These are phyloP conservation scores for Uromys caudimaculatus DNA, from an alignment of 2,797 vertebrate genomes.

Conservation along the genomic window DNA sequence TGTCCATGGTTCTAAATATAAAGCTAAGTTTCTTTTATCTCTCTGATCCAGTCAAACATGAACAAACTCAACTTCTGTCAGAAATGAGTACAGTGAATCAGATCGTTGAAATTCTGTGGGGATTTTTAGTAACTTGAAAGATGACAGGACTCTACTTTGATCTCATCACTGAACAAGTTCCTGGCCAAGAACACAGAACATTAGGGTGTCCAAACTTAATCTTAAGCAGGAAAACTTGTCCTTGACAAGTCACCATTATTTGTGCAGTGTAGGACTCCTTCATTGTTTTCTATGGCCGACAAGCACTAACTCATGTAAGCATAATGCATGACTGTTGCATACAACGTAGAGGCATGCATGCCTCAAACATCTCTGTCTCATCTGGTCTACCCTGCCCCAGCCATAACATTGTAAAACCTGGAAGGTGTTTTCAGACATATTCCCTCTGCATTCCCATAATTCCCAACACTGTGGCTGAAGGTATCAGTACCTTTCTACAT, in stretches of 20 bases:
- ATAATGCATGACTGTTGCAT: background rate
- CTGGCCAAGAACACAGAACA: background rate
- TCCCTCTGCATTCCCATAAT: background rate
- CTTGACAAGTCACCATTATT: background rate
- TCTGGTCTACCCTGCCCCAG: background rate
- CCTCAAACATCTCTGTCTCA: background rate
- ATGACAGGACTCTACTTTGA: constrained; percentile 52
- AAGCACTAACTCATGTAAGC: background rate
- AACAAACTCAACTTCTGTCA: constrained; percentile 25
- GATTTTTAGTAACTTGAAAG: constrained; percentile 50
- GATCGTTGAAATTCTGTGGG: background rate
- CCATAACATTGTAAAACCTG: background rate
- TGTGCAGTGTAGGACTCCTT: background rate
- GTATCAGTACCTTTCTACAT: background rate
- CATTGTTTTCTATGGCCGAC: background rate
- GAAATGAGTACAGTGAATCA: constrained; percentile 29
- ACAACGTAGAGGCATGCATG: background rate
- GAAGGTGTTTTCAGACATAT: background rate
- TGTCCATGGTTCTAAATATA: background rate
- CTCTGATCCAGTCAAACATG: constrained; percentile 52
- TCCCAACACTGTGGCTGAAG: background rate
- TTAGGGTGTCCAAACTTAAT: background rate
- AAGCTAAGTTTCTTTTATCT: constrained; percentile 11
- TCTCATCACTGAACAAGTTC: constrained; percentile 15
- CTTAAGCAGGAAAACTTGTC: background rate